Base-by-base conservation (phyloP, 2,888 invertebrate genomes). In the Platycheirus albimanus region DNA sequence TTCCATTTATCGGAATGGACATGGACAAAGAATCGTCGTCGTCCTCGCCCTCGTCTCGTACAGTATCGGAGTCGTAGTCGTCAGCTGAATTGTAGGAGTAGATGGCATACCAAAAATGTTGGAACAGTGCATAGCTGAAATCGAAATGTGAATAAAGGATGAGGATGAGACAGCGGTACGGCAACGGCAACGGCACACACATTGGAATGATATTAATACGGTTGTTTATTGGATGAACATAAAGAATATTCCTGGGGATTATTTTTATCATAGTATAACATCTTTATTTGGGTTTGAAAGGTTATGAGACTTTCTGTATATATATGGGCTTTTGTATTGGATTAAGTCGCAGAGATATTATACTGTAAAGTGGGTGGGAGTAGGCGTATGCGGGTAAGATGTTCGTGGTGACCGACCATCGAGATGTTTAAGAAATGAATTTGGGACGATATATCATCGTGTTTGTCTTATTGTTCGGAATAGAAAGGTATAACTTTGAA, bases 201-300 rank as follows among this genome's bases (percentile, higher is more conserved):
- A 64, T 24, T 64, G 38, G 36, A 45, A 61, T 51, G 30, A 20
- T 33, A 76, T 71, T 76, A 61, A 66, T 58, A 70, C 30, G 52
- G 56, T 81, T 81, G 76, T 81, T 81, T 81, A 81, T 81, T 76
- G 76, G 66, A 56, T 64, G 66, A 47, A 52, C 71, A 71, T 78
- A 51, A 72, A 66, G 79, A 45, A 61, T 69, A 69, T 69, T 70
- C 67, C 33, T 49, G 19, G 54, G 63, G 69, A 75, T 75, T 80
- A 64, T 69, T 80, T n/a, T 64, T 75, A 80, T 80, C 75, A 49
- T 51, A 75, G 63, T 80, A 80, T 69, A 69, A 64, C 69, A 70
- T 80, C 79, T 75, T 79, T 75, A 79, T 69, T 47, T 69, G 52
- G 79, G 17, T 79, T 63, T 69, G 79, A 63, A 69, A 69, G 79